Evolutionary conservation across 2,113 vertebrate genomes (phyloP), one percentile per base, ranked within the genome.

Genomic region (Holacanthus passer): DNA sequence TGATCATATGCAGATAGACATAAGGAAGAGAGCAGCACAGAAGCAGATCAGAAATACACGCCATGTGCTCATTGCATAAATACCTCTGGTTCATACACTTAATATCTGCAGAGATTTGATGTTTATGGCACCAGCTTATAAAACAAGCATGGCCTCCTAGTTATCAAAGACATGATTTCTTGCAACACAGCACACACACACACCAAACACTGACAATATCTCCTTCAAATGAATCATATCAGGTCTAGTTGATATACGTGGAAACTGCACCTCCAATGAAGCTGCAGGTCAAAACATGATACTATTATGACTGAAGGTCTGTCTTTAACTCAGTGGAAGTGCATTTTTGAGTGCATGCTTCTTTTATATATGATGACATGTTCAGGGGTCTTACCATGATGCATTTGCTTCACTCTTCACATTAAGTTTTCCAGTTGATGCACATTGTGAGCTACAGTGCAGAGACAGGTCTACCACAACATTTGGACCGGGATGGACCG

Each of bases 341-440:
- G n/a, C n/a, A n/a, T n/a, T n/a, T n/a, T n/a, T n/a, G n/a, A n/a
- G n/a, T n/a, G n/a, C n/a, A n/a, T n/a, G n/a, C 37, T 45, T 64
- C 6, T 5, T 77, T 50, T 19, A 41, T 31, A 1, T 73, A 1
- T 20, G 17, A n/a, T 24, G 16, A 32, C 16, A 13, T 19, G 22
- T 7, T 53, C 11, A 20, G 1, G 11, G 10, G 24, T 6, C 53
- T 72, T 24, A 13, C 35, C 66, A 60, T 0, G 35, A 31, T 41
- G 16, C 86, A 90, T 86, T 71, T 82, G 83, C 80, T 59, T 60
- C 29, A 8, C 35, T 20, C 29, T 56, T 37, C 43, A 43, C 81
- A n/a, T 48, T 14, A 6, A 70, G 29, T 22, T 7, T 22, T 60
- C 48, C 9, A 62, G 52, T 24, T 53, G 37, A 66, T 7, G 19